Conservation (phyloP, 2,888 invertebrate genomes). For the Prostheceraeus crozeri region DNA sequence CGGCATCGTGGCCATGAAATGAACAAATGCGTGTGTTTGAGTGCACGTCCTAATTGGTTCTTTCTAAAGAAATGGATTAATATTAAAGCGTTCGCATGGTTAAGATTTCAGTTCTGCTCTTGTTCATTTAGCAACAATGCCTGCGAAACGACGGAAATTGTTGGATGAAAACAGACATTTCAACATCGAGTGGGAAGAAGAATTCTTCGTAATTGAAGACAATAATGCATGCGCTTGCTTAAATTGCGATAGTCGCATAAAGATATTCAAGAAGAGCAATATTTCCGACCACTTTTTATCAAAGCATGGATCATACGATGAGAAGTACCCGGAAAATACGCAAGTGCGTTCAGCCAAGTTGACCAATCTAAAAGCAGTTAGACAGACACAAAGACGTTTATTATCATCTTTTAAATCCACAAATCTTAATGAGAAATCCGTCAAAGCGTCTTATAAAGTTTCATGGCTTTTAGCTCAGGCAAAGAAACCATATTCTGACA, state of each 20-base stretch:
- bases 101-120: too few species aligned
- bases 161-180: conserved; percentile 5
- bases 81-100: too few species aligned
- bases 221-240: conserved; percentile 5
- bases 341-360: background rate
- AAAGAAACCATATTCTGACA: conserved; percentile 3
- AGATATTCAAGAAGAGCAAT: conserved; percentile 8
- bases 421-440: conserved; percentile 1
- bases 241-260: conserved; percentile 2
- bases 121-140: too few species aligned
- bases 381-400: background rate
- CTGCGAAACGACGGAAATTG: too few species aligned
- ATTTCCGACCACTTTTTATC: background rate
- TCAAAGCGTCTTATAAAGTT: background rate
- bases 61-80: too few species aligned
- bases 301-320: background rate
- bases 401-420: background rate
- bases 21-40: too few species aligned
- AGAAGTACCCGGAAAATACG: conserved; percentile 10
- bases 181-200: conserved; percentile 10
- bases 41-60: too few species aligned
- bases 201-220: conserved; percentile 2
- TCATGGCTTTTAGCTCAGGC: conserved; percentile 19
- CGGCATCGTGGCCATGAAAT: too few species aligned
- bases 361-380: background rate